Evolutionary conservation across 2,113 vertebrate species (phyloP), one percentile per base, ranked within the genome.

Genomic region (Atractosteus spatula): DNA sequence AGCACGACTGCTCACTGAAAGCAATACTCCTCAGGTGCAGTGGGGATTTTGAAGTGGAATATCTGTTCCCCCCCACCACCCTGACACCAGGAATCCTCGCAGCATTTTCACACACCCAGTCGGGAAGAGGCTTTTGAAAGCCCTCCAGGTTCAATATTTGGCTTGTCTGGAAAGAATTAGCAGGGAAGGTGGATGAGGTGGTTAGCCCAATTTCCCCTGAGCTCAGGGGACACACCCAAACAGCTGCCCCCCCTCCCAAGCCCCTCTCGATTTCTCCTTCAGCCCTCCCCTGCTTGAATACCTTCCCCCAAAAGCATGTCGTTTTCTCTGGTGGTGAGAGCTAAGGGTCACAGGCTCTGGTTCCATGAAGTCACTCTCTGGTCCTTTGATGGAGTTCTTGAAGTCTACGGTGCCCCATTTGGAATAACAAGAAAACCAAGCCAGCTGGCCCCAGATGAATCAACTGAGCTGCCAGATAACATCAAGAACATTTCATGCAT

Each of bases 141-240:
- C 66, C 73, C 71, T 79, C 76, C 78, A 79, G 80, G 74, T 74
- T 76, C 77, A 78, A 79, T 78, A 82, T 74, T 72, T 54, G 64
- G 74, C 51, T 73, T 69, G 66, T 76, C 80, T 82, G 78, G 80
- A 80, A 82, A 64, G 80, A 77, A 78, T 78, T 82, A 78, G 66
- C 71, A 54, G 29, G 8, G 14, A 42, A 57, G 71, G 76, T 72
- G 56, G 54, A 77, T 51, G 56, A 74, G 77, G 77, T 79, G 77
- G 75, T 71, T 11, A 4, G 55, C 73, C 72, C 61, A 67, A 71
- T 75, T 79, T 76, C 77, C 77, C 70, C 51, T 70, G 69, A 75
- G 77, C 72, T 54, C 67, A 68, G 65, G 65, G 74, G 75, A 77
- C 77, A 75, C 75, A 77, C 80, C 77, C 75, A 29, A 64, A 55